Percentiles rank a stretch among this genome's conserved stretches.
phyloP scores from a whole-genome alignment of 2,797 vertebrate species.

The Furcifer pardalis region DNA sequence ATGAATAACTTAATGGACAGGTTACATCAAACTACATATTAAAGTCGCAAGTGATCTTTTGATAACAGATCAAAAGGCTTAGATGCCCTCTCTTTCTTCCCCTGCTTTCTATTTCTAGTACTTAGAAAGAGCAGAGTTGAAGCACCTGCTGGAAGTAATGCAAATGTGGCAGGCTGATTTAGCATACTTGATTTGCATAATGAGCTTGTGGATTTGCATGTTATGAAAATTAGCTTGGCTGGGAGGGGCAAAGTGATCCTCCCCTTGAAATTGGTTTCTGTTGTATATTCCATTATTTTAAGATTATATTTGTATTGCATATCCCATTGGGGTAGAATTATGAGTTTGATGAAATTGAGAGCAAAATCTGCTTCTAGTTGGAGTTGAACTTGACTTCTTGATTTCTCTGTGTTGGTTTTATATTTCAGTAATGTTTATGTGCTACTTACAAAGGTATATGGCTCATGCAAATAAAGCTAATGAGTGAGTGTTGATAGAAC shows the following conservation, averaged over 20 bases:
- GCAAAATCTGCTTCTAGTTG: no score
- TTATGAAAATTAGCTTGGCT: neutral
- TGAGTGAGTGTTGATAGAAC: neutral
- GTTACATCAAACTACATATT: neutral
- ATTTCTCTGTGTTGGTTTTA: no score
- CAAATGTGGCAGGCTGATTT: slow-evolving; percentile 1
- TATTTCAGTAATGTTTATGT: no score
- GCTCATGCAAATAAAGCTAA: no score
- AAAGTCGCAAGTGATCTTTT: neutral
- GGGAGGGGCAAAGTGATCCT: neutral
- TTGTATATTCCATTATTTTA: no score
- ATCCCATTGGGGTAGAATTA: neutral
- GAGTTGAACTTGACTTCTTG: no score
- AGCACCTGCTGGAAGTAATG: slow-evolving; percentile 28
- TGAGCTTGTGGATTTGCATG: neutral
- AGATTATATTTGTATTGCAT: neutral
- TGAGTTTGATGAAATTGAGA: no score
- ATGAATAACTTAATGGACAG: neutral
- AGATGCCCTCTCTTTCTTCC: neutral
- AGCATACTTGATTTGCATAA: slow-evolving; percentile 16
- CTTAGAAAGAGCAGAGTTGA: neutral
- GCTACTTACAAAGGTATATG: no score
- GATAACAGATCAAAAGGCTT: slow-evolving; percentile 9
- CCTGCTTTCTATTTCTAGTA: neutral
- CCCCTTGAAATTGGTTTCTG: slow-evolving; percentile 7